Evolutionary conservation across 2,113 vertebrate genomes (phyloP), one percentile per base, ranked within the genome.

Genomic region (Macaca fascicularis): DNA sequence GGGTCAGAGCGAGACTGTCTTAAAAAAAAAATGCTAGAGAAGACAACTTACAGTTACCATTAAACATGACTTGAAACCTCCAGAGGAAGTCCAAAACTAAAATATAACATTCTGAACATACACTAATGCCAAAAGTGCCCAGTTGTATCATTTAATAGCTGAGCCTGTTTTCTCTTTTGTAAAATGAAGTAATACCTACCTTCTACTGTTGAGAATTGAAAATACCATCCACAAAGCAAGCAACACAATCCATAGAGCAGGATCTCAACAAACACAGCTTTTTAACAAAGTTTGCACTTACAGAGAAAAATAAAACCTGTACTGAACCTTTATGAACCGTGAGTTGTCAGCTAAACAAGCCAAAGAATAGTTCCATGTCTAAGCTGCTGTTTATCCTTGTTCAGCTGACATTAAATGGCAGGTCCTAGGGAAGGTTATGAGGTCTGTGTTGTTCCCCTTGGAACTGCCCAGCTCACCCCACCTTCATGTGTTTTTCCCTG

Each of bases 31-130:
- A 81, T 43, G 55, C 27, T 91, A 70, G 64, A 57, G 19, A 95
- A 61, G 12, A 88, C 50, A 95, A 55, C 13, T 64, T 75, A 84
- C 0, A 76, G 61, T 69, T 61, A 94, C 91, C 8, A 57, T 67
- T 64, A 82, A 45, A n/a, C 14, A 78, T 57, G 30, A 86, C 25
- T 50, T 78, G 16, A 95, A 95, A 90, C 20, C 79, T 90, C n/a
- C 14, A 80, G 52, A 90, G 52, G 30, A 95, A 91, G 16, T 81
- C 40, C 61, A 82, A 69, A 93, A 88, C 16, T 81, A 87, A 97
- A 69, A 57, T 59, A 75, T 17, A 59, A 59, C 20, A 3, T 23
- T 90, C 85, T 86, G 69, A 70, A 86, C 9, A 55, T 40, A 83
- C 2, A 86, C 0, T 82, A 81, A 92, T 43, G 61, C 20, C 75